phyloP scores from a whole-genome alignment of 2,113 vertebrate species.

The Sturnira hondurensis region DNA sequence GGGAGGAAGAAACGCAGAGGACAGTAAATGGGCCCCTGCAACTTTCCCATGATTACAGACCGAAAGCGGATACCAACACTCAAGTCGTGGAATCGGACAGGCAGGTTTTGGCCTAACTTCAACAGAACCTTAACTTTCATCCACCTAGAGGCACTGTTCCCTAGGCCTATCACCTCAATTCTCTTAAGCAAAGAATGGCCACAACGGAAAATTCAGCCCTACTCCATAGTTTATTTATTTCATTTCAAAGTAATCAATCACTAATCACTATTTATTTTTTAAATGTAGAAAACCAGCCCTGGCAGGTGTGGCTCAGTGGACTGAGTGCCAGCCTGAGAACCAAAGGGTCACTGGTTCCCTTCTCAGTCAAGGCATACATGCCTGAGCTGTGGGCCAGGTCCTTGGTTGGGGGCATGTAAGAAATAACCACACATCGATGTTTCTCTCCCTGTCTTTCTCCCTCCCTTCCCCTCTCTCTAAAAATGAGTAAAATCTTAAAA shows the following conservation, averaged over 20 bases:
- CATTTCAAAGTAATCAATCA: conserved; percentile 30
- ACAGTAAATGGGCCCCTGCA: neutral
- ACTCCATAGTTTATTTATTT: neutral
- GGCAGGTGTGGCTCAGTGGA: no score
- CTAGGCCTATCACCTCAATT: neutral
- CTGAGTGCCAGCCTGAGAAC: no score
- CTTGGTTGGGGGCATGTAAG: no score
- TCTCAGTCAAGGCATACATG: no score
- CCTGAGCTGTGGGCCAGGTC: no score
- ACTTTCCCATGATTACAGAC: neutral
- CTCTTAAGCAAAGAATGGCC: neutral
- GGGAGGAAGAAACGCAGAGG: neutral
- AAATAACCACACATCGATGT: no score
- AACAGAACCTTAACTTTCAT: neutral
- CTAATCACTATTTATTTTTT: neutral
- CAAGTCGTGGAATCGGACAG: neutral
- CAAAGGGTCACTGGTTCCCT: no score
- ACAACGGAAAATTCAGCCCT: neutral
- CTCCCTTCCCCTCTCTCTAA: no score
- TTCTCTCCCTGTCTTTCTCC: no score
- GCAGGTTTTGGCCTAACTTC: neutral
- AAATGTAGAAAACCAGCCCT: conserved; percentile 29
- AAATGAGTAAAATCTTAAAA: no score
- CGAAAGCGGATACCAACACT: neutral
- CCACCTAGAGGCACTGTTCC: neutral